phyloP scores from a whole-genome alignment of 2,797 vertebrate genomes.

The Cyclopterus lumpus region DNA sequence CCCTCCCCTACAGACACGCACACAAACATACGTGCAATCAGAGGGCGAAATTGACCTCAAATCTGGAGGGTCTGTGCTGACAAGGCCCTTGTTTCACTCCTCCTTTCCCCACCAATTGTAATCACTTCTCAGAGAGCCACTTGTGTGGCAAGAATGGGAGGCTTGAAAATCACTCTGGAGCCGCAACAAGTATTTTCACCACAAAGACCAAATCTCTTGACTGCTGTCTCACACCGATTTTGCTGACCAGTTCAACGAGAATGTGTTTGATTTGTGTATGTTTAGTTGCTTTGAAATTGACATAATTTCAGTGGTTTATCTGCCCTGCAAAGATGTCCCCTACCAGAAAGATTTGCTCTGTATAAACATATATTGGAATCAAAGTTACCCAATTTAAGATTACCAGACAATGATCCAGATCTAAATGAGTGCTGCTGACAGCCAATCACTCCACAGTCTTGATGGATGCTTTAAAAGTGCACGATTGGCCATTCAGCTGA shows the following conservation, averaged over 20 bases:
- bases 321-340: not conserved
- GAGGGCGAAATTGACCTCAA: constrained; percentile 83
- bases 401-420: constrained; percentile 25
- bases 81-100: constrained; percentile 79
- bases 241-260: not conserved
- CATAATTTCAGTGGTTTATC: not conserved
- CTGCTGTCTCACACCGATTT: constrained; percentile 21
- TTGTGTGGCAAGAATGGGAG: constrained; percentile 53
- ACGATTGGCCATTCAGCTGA: constrained; percentile 64
- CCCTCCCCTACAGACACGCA: constrained; percentile 18
- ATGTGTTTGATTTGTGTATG: not conserved
- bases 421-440: constrained; percentile 24
- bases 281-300: not conserved
- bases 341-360: not conserved
- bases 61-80: constrained; percentile 79
- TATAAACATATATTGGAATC: not conserved
- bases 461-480: constrained; percentile 50
- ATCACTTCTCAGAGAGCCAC: constrained; percentile 82
- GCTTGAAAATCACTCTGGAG: constrained; percentile 65
- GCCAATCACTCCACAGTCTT: constrained; percentile 58
- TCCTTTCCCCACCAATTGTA: constrained; percentile 72
- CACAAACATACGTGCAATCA: constrained; percentile 79
- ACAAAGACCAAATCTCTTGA: constrained; percentile 56
- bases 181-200: constrained; percentile 78
- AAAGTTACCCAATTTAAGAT: constrained; percentile 18